Base-by-base conservation (phyloP, 2,888 invertebrate genomes). In the Chorisops tibialis region DNA sequence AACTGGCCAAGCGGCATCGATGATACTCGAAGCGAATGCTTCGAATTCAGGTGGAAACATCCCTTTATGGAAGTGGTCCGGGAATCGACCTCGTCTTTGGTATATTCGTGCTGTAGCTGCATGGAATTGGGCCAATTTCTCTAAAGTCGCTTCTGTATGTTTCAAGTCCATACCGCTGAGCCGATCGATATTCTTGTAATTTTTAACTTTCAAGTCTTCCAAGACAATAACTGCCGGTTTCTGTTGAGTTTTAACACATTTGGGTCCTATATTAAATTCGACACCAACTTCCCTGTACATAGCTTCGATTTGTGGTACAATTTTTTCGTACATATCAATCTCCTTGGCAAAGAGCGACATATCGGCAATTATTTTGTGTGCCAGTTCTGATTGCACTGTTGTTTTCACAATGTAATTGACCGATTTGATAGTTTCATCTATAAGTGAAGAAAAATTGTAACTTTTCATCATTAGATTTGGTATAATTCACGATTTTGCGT, bases 171-270 rank as follows among this genome's bases (percentile, higher is more conserved):
- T n/a, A n/a, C n/a, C n/a, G 12, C 71, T 63, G 0, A 69, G 67
- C 1, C 76, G 70, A 64, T 73, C 69, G 4, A 67, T 68, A 54
- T 75, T 76, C 21, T 66, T 68, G 14, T 70, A 76, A 58, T 74
- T 73, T 18, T 69, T 70, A 2, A 68, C 69, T 14, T 68, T 65
- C 11, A 77, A 62, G 65, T 77, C 78, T 51, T 77, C 77, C 14
- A 76, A 52, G 1, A 75, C 67, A 9, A 76, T 22, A 6, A 43
- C 41, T 16, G 21, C 9, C 2, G 60, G 50, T 14, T 47, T 16
- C 7, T n/a, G 3, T 43, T 12, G 18, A 6, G 16, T 12, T 47
- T 52, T 61, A n/a, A 7, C 30, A 9, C 45, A 50, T 24, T 62
- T 52, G 16, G 65, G 51, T 4, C 54, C 56, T 9, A 65, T 47